phyloP scores from a whole-genome alignment of 2,113 vertebrate genomes.

The Alaudala cheleensis region DNA sequence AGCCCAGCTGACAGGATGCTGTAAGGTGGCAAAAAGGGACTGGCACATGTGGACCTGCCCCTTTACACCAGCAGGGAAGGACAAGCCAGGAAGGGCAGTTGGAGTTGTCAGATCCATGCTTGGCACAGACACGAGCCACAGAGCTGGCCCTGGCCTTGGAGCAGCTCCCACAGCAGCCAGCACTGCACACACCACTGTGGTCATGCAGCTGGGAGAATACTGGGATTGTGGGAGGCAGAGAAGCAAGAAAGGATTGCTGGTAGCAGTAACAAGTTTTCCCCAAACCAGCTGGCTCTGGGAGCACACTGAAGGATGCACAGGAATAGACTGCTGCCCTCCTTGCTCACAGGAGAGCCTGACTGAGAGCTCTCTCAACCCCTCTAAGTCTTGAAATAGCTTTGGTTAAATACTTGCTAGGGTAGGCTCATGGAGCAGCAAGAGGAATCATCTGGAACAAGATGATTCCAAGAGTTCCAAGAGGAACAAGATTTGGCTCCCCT shows the following conservation, averaged over 20 bases:
- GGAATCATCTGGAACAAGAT: not conserved
- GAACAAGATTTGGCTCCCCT: not conserved
- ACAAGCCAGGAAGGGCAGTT: not conserved
- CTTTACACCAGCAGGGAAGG: not conserved
- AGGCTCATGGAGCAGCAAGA: not conserved
- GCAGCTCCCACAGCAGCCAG: not conserved
- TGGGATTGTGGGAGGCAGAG: not conserved
- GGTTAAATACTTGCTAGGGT: not conserved
- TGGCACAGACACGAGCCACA: accelerated
- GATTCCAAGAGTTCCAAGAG: not conserved
- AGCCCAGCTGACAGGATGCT: not conserved
- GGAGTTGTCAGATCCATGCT: not conserved
- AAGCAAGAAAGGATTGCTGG: not conserved
- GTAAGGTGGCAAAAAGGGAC: not conserved
- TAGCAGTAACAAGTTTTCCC: not conserved
- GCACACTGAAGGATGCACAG: not conserved
- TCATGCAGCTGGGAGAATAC: not conserved
- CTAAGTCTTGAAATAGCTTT: not conserved
- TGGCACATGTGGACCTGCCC: not conserved
- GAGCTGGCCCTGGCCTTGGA: not conserved
- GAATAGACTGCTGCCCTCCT: not conserved
- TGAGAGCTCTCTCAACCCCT: not conserved
- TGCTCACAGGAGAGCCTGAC: not conserved
- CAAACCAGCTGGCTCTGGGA: not conserved
- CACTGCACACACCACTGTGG: not conserved